These are phyloP conservation scores for Nothocercus nigrocapillus DNA, from an alignment of 2,113 vertebrate genomes.

Conservation along the genomic window DNA sequence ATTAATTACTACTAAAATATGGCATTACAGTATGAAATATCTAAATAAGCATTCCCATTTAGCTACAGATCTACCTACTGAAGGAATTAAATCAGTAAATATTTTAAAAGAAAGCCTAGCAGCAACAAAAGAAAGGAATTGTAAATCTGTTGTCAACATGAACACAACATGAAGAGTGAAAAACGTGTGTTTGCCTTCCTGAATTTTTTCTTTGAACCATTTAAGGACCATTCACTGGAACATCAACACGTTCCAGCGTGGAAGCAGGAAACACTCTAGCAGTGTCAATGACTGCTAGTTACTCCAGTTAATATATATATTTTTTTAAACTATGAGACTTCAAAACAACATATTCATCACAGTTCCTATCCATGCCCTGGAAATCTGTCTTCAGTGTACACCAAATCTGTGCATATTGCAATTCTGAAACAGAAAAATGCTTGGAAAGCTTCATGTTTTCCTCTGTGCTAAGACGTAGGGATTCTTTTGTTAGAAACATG, in stretches of 20 bases:
- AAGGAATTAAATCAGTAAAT: neutral
- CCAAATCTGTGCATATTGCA: neutral
- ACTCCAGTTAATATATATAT: neutral
- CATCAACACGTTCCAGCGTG: neutral
- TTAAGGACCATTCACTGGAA: neutral
- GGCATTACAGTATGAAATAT: no score
- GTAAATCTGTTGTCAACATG: no score
- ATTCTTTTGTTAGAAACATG: neutral
- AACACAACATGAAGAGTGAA: neutral
- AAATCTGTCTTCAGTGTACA: neutral
- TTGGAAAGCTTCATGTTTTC: neutral
- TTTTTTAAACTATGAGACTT: neutral
- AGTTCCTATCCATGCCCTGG: neutral
- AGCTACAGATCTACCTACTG: accelerated
- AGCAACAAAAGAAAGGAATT: neutral
- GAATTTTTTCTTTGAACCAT: neutral
- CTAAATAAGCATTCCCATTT: neutral
- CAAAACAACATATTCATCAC: neutral
- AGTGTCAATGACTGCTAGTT: neutral
- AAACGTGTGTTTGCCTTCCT: neutral
- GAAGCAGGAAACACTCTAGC: neutral
- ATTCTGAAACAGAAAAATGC: neutral
- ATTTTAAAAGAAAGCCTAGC: neutral
- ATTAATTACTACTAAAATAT: no score
- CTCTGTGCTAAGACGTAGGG: neutral